Conservation (phyloP, 2,113 vertebrate species). For the Lophura nycthemera region DNA sequence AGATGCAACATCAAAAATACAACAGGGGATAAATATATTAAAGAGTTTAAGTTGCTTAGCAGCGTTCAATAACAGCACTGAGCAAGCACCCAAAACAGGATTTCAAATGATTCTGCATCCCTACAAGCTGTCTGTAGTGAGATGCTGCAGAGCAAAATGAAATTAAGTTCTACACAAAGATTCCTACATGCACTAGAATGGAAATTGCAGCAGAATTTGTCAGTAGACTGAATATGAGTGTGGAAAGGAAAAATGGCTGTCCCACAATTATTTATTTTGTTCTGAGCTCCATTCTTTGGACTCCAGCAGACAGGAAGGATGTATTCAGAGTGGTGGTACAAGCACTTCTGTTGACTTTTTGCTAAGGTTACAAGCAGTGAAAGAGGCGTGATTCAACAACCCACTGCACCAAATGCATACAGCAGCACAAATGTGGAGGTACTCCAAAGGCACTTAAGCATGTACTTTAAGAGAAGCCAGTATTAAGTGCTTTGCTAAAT, state of each 20-base stretch:
- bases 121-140: background rate
- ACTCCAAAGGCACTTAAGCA: background rate
- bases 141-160: background rate
- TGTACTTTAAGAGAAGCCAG: background rate
- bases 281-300: background rate
- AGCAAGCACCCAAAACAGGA: background rate
- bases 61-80: background rate
- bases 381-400: background rate
- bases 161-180: background rate
- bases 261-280: background rate
- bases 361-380: background rate
- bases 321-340: background rate
- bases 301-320: background rate
- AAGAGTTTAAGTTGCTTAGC: background rate
- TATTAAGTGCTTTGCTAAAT: conserved; percentile 19
- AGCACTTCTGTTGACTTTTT: background rate
- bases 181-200: background rate
- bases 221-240: background rate
- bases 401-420: background rate
- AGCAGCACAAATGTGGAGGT: background rate
- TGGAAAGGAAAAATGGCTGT: background rate
- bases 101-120: background rate
- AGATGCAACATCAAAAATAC: conserved; percentile 30
- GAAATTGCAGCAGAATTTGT: background rate
- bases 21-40: conserved; percentile 27